Percentiles rank a stretch among this genome's conserved stretches.
Evolutionary conservation across 2,113 vertebrate species (phyloP).

Genomic region (Elephas maximus): DNA sequence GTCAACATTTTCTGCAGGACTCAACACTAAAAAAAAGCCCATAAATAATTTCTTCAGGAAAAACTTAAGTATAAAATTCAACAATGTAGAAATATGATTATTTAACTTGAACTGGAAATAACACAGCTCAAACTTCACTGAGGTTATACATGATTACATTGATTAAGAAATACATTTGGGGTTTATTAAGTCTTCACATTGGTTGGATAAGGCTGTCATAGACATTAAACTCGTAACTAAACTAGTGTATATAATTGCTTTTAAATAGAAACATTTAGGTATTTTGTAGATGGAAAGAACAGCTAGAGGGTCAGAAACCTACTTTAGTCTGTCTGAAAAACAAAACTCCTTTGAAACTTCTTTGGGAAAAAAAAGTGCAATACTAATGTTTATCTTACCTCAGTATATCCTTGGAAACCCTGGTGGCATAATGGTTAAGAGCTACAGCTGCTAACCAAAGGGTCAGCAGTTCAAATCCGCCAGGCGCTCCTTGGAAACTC

Average conservation of each 20-base stretch:
- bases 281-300: not conserved
- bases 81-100: conserved; percentile 63
- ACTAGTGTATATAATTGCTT: conserved; percentile 17
- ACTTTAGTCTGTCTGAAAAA: not conserved
- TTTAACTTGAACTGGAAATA: conserved; percentile 65
- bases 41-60: conserved; percentile 69
- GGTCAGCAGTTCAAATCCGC: too few relatives aligned
- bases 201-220: not conserved
- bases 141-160: conserved; percentile 40
- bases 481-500: too few relatives aligned
- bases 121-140: conserved; percentile 39
- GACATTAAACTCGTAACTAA: conserved; percentile 7
- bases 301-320: not conserved
- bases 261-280: not conserved
- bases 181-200: conserved; percentile 57
- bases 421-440: too few relatives aligned
- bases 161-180: conserved; percentile 59
- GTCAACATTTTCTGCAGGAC: conserved; percentile 51
- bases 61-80: conserved; percentile 64
- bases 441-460: too few relatives aligned
- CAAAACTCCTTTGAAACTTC: not conserved
- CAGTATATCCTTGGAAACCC: not conserved
- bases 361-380: not conserved
- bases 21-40: conserved; percentile 62
- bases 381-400: not conserved